phyloP scores from a whole-genome alignment of 2,888 invertebrate genomes.

The Torymus aiolomorphi region DNA sequence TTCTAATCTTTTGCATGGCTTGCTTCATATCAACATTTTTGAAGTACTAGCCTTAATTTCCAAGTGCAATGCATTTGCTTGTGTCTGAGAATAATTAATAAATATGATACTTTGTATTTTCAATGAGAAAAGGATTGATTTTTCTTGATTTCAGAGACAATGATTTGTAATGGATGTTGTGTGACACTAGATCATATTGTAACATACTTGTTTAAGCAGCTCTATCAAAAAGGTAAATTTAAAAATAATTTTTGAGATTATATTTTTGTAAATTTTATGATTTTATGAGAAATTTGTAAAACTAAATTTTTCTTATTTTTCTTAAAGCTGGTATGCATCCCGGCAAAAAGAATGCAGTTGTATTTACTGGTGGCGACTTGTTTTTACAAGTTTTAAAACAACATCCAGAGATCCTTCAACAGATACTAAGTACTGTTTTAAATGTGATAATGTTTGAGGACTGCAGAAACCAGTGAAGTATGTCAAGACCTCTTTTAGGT shows the following conservation, averaged over 20 bases:
- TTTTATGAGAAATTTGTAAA: slow-evolving; percentile 6
- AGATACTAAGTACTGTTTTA: slow-evolving; percentile 93
- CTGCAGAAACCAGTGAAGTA: slow-evolving; percentile 99
- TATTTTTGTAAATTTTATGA: neutral
- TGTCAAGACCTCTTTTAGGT: slow-evolving; percentile 97
- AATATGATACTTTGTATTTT: neutral
- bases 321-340: slow-evolving; percentile 78
- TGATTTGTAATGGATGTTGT: slow-evolving; percentile 98
- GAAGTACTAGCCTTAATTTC: slow-evolving; percentile 22
- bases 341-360: slow-evolving; percentile 81
- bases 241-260: neutral
- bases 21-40: slow-evolving; percentile 29
- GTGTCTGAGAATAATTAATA: slow-evolving; percentile 12
- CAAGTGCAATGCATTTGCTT: slow-evolving; percentile 27
- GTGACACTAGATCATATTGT: slow-evolving; percentile 98
- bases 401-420: slow-evolving; percentile 96
- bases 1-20: slow-evolving; percentile 59
- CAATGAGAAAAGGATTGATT: slow-evolving; percentile 13
- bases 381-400: slow-evolving; percentile 92
- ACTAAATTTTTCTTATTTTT: slow-evolving; percentile 22
- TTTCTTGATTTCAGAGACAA: slow-evolving; percentile 86
- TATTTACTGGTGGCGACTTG: slow-evolving; percentile 82
- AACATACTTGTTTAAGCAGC: slow-evolving; percentile 96
- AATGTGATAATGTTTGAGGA: slow-evolving; percentile 99
- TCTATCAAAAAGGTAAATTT: slow-evolving; percentile 89